Percentiles rank a stretch among this genome's conserved stretches.
phyloP scores from a whole-genome alignment of 2,113 vertebrate species.

The Brachionichthys hirsutus region DNA sequence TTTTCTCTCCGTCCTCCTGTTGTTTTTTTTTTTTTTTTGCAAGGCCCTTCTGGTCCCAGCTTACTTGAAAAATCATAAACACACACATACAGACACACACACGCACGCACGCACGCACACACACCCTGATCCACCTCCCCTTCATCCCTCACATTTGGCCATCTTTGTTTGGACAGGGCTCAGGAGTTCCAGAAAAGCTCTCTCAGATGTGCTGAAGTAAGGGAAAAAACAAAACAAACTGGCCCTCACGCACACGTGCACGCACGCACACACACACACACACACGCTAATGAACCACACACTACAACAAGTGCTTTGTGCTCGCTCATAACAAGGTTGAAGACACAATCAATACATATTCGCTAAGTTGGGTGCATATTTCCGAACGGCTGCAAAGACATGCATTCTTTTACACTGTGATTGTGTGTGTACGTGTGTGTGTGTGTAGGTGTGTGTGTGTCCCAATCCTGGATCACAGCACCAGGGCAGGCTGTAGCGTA shows the following conservation, averaged over 20 bases:
- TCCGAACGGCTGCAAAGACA: slow-evolving; percentile 36
- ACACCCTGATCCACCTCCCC: slow-evolving; percentile 64
- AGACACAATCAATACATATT: slow-evolving; percentile 53
- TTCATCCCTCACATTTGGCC: slow-evolving; percentile 79
- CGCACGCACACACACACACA: slow-evolving; percentile 27
- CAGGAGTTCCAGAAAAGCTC: slow-evolving; percentile 85
- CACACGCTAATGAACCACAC: slow-evolving; percentile 11
- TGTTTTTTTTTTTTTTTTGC: slow-evolving; percentile 66
- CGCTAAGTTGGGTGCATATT: slow-evolving; percentile 42
- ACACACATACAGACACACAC: slow-evolving; percentile 37
- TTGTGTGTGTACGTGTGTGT: slow-evolving; percentile 40
- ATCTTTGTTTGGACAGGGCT: slow-evolving; percentile 93
- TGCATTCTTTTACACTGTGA: slow-evolving; percentile 51
- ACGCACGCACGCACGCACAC: slow-evolving; percentile 19
- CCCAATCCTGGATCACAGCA: slow-evolving; percentile 64
- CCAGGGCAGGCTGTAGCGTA: slow-evolving; percentile 69
- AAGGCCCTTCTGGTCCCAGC: slow-evolving; percentile 81
- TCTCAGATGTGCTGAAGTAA: slow-evolving; percentile 87
- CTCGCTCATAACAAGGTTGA: slow-evolving; percentile 27
- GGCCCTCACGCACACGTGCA: slow-evolving; percentile 61
- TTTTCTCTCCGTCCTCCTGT: slow-evolving; percentile 83
- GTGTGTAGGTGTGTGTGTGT: slow-evolving; percentile 43
- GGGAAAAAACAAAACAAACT: slow-evolving; percentile 83
- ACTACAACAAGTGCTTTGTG: slow-evolving; percentile 53
- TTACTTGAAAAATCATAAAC: slow-evolving; percentile 71